Percentiles rank a stretch among this genome's conserved stretches.
These are phyloP conservation scores for Encarsia formosa DNA, from an alignment of 2,888 invertebrate genomes.

Conservation along the genomic window DNA sequence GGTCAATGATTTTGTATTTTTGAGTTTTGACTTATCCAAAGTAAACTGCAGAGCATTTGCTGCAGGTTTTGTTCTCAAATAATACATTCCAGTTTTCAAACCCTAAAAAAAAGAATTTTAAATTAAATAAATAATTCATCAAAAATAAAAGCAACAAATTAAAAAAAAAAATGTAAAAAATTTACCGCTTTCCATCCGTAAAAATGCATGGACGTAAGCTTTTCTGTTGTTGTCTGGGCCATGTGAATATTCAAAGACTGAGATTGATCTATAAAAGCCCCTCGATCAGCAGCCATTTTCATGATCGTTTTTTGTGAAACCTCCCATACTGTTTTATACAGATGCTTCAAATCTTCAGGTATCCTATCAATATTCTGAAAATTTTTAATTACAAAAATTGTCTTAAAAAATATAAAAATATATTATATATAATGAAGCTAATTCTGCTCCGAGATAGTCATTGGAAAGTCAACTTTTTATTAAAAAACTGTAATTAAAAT, in stretches of 20 bases:
- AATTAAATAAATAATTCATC: background rate
- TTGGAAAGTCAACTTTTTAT: too few species aligned
- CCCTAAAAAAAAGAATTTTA: conserved; percentile 9
- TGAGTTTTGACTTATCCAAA: conserved; percentile 78
- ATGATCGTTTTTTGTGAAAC: conserved; percentile 88
- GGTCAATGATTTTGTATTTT: conserved; percentile 27
- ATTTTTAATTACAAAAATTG: too few species aligned
- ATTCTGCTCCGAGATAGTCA: too few species aligned
- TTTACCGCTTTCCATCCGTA: conserved; percentile 86
- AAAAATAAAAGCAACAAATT: too few species aligned
- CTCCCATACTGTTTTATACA: conserved; percentile 98
- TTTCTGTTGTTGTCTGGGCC: conserved; percentile 88
- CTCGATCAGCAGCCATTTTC: conserved; percentile 96
- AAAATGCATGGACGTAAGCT: conserved; percentile 97
- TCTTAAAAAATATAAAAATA: too few species aligned
- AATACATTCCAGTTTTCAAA: conserved; percentile 23
- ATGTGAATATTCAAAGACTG: conserved; percentile 98
- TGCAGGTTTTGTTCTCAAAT: conserved; percentile 70
- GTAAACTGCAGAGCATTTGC: conserved; percentile 97
- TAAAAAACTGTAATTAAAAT: too few species aligned
- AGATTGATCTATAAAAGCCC: conserved; percentile 97
- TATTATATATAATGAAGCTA: too few species aligned
- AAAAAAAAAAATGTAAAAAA: too few species aligned
- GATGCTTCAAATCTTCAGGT: conserved; percentile 76
- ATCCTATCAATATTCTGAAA: conserved; percentile 72